phyloP scores from a whole-genome alignment of 2,797 vertebrate species.

The Luscinia megarhynchos region DNA sequence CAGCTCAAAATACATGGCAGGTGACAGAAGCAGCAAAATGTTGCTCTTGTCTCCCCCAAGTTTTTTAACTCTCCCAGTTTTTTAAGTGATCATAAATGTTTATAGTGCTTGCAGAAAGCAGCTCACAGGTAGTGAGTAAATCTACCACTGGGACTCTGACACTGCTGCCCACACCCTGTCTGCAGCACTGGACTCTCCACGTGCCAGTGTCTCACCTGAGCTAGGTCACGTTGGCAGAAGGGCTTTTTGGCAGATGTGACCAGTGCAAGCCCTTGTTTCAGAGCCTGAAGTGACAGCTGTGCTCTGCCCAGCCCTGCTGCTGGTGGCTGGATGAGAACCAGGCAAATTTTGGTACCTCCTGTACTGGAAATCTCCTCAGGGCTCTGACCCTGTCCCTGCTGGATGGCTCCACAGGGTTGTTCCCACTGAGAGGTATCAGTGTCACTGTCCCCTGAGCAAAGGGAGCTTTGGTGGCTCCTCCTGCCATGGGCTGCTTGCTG shows the following conservation, averaged over 20 bases:
- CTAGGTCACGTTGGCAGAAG: background rate
- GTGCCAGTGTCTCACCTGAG: rapidly evolving
- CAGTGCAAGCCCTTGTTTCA: background rate
- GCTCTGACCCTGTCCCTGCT: background rate
- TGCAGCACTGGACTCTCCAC: rapidly evolving
- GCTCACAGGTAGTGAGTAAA: background rate
- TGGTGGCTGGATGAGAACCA: background rate
- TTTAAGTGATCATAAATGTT: conserved; percentile 13
- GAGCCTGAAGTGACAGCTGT: background rate
- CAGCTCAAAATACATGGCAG: background rate
- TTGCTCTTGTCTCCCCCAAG: background rate
- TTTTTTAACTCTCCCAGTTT: background rate
- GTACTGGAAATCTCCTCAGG: background rate
- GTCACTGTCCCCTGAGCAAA: background rate
- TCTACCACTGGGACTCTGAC: background rate
- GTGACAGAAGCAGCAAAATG: background rate
- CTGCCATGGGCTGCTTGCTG: rapidly evolving
- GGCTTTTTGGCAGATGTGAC: background rate
- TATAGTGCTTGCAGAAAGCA: background rate
- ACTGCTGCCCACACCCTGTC: background rate
- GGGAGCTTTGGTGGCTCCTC: background rate
- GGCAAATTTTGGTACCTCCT: background rate
- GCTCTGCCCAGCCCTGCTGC: background rate
- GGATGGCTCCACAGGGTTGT: background rate
- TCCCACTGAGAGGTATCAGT: background rate